Conservation (phyloP, 2,113 vertebrate genomes). For the Eonycteris spelaea region DNA sequence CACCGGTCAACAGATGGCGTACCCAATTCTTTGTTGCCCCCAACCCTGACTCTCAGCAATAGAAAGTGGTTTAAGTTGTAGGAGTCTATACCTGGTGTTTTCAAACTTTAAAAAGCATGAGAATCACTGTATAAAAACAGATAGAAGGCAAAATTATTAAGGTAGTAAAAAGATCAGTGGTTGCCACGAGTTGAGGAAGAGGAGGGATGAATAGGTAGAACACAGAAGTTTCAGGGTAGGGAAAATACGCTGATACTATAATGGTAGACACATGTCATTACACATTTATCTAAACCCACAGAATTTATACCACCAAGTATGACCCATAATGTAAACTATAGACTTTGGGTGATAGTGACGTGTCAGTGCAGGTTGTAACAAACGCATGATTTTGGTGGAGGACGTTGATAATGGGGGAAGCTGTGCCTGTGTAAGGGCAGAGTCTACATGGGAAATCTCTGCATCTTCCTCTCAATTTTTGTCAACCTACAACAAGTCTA, state of each 20-base stretch:
- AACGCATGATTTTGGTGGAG: neutral
- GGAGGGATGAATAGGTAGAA: neutral
- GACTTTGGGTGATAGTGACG: neutral
- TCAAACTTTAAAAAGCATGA: neutral
- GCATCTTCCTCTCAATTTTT: neutral
- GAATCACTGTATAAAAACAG: neutral
- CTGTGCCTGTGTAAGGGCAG: neutral
- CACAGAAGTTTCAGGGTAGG: neutral
- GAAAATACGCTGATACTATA: neutral
- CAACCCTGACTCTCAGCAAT: neutral
- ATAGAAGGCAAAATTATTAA: neutral
- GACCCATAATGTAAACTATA: neutral
- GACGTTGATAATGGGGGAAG: neutral
- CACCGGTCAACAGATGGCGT: neutral
- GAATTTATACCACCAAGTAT: neutral
- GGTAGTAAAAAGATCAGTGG: neutral
- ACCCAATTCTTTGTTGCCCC: neutral
- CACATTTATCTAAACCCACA: neutral
- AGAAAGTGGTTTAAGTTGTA: neutral
- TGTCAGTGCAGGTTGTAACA: neutral
- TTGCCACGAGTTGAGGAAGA: neutral
- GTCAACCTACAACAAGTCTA: neutral
- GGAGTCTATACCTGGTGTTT: neutral
- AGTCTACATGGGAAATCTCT: neutral
- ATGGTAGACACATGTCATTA: neutral